Evolutionary conservation across 2,113 vertebrate genomes (phyloP).

Genomic region (Labeo catla): DNA sequence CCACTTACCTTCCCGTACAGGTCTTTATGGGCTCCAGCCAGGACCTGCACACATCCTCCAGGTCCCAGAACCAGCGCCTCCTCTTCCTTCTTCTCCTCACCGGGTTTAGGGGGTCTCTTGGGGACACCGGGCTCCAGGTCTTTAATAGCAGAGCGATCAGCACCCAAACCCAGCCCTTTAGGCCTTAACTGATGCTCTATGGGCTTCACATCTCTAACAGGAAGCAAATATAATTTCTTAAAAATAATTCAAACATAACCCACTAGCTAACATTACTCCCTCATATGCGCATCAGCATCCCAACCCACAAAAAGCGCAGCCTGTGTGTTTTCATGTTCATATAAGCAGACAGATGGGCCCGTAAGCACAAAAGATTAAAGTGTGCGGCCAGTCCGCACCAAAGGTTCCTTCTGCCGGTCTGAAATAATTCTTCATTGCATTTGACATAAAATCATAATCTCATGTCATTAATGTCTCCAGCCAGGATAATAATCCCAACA

Average conservation of each 20-base stretch:
- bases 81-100: constrained; percentile 77
- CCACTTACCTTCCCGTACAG: constrained; percentile 84
- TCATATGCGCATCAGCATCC: neutral
- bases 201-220: constrained; percentile 79
- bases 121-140: constrained; percentile 72
- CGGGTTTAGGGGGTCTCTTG: constrained; percentile 73
- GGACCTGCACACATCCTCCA: constrained; percentile 79
- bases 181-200: constrained; percentile 82
- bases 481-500: constrained; percentile 34
- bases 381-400: neutral
- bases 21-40: constrained; percentile 83
- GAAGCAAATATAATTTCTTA: neutral
- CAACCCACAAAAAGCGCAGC: constrained; percentile 4
- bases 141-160: constrained; percentile 78
- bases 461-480: constrained; percentile 5
- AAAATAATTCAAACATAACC: neutral
- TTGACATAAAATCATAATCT: constrained; percentile 49
- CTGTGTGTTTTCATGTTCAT: constrained; percentile 12
- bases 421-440: constrained; percentile 44
- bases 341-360: constrained; percentile 30
- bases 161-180: constrained; percentile 88
- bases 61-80: constrained; percentile 77
- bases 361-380: constrained; percentile 45
- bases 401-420: neutral
- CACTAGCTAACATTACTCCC: neutral